phyloP scores from a whole-genome alignment of 2,888 invertebrate genomes.

The Poecilobothrus nobilitatus region DNA sequence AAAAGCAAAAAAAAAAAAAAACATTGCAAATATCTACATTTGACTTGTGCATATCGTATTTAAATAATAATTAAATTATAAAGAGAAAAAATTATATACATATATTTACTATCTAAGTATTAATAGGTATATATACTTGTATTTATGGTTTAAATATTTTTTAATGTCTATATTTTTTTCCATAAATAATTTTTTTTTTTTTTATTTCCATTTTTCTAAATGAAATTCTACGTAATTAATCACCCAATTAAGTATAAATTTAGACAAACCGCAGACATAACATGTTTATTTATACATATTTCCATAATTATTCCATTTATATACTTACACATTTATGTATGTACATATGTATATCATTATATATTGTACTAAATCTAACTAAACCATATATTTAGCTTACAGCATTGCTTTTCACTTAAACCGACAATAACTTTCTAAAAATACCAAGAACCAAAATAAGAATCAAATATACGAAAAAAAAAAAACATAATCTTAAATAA shows the following conservation, averaged over 20 bases:
- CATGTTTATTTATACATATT: background rate
- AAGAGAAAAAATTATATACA: too few relatives aligned
- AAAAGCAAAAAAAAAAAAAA: too few relatives aligned
- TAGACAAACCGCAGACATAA: constrained; percentile 6
- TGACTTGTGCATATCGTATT: too few relatives aligned
- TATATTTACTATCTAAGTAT: too few relatives aligned
- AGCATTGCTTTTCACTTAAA: background rate
- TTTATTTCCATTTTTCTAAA: too few relatives aligned
- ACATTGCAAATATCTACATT: too few relatives aligned
- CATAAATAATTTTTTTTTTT: too few relatives aligned
- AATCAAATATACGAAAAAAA: background rate
- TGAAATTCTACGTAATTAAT: background rate
- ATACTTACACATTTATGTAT: background rate
- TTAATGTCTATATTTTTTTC: too few relatives aligned
- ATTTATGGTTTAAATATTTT: too few relatives aligned
- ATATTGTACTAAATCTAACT: background rate
- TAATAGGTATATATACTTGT: too few relatives aligned
- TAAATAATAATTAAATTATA: too few relatives aligned
- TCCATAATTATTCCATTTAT: background rate
- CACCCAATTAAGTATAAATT: background rate
- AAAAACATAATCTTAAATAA: background rate
- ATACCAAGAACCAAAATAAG: background rate
- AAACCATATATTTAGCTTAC: background rate
- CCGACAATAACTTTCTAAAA: background rate
- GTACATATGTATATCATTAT: too few relatives aligned